Percentiles rank a stretch among this genome's conserved stretches.
These are phyloP conservation scores for Acleris sparsana DNA, from an alignment of 2,888 invertebrate species.

Conservation along the genomic window DNA sequence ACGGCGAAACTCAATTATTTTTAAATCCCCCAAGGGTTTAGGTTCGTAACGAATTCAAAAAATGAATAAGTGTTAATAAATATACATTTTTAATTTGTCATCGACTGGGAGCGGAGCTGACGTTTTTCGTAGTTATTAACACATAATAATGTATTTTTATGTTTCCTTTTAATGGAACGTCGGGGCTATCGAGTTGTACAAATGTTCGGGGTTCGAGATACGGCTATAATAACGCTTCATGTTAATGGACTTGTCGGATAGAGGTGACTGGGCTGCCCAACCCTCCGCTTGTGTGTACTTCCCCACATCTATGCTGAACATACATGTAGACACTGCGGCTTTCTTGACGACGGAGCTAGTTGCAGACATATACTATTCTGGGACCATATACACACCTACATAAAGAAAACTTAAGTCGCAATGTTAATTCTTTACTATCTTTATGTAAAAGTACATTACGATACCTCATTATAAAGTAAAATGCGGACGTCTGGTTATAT, in stretches of 20 bases:
- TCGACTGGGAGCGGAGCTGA: slow-evolving; percentile 52
- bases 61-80: slow-evolving; percentile 55
- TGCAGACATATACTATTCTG: slow-evolving; percentile 10
- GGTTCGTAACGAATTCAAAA: slow-evolving; percentile 54
- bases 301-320: slow-evolving; percentile 31
- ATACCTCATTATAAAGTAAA: slow-evolving; percentile 30
- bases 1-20: slow-evolving; percentile 60
- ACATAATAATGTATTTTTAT: slow-evolving; percentile 83
- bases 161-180: slow-evolving; percentile 79
- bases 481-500: slow-evolving; percentile 32
- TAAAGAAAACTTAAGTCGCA: slow-evolving; percentile 9
- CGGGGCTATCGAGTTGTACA: slow-evolving; percentile 64
- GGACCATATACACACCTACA: slow-evolving; percentile 6
- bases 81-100: slow-evolving; percentile 70
- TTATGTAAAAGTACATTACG: slow-evolving; percentile 13
- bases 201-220: slow-evolving; percentile 65
- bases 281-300: slow-evolving; percentile 29
- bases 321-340: slow-evolving; percentile 29
- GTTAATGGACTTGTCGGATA: slow-evolving; percentile 70
- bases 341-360: slow-evolving; percentile 22
- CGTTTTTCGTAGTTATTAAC: slow-evolving; percentile 79
- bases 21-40: slow-evolving; percentile 46
- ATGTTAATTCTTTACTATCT: slow-evolving; percentile 1
- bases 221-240: slow-evolving; percentile 71
- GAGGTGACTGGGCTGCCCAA: slow-evolving; percentile 49